Base-by-base conservation (phyloP, 2,888 invertebrate genomes). In the Apamea epomidion region DNA sequence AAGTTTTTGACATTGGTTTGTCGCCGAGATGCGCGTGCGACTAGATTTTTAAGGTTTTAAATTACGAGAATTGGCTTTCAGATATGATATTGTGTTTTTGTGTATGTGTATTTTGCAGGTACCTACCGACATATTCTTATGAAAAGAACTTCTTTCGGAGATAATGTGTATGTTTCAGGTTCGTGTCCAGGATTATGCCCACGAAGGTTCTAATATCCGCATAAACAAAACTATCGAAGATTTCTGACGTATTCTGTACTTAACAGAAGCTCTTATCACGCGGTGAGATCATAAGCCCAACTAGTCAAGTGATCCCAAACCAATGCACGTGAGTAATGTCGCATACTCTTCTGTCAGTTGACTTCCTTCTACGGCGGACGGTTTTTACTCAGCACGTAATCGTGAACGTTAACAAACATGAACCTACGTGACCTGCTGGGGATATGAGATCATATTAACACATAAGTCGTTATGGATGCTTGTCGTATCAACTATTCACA, bases 371-470 rank as follows among this genome's bases (percentile, higher is more conserved):
- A 45, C 70, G 51, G 70, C 42, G 1, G 16, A 10, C 29, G 69
- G 82, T 42, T 70, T 84, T 70, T 65, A 70, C 80, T 73, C 51
- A 37, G 1, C 51, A 72, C 73, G 70, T 83, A 80, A 65, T 64
- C 48, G 48, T n/a, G 42, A 25, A 64, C 25, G 60, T 80, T 65
- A 69, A 71, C 42, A 67, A 72, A 74, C 64, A 74, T 51, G 82
- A 42, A 54, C 68, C 74, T 82, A 78, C 78, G 87, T 86, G 87
- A 84, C 83, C 68, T 75, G 45, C 37, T 3, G 32, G 42, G 82
- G 25, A 29, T n/a, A 72, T 86, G 74, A 83, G 64, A 37, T 83
- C 87, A 86, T 86, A 68, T 54, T 76, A 83, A 68, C 65, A 62
- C 21, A 32, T 65, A 70, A 29, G 29, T 67, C 72, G 62, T 68